Evolutionary conservation across 2,797 vertebrate genomes (phyloP).

Genomic region (Numenius phaeopus): DNA sequence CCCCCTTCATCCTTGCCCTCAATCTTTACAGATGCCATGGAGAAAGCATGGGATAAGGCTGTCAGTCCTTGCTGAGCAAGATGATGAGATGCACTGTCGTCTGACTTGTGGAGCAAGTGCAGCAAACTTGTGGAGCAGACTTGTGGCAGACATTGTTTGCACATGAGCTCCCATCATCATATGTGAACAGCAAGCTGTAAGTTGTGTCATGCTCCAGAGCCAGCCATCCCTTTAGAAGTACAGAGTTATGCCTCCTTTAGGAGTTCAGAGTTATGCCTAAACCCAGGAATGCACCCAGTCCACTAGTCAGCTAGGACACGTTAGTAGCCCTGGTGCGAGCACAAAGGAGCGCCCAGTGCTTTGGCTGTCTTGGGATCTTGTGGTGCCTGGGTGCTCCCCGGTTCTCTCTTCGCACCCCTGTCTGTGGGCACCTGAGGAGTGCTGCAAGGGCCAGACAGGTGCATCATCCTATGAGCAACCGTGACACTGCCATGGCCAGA

Average conservation of each 20-base stretch:
- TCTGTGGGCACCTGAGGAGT: background rate
- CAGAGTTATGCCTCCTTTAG: background rate
- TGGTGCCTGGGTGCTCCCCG: background rate
- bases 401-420: background rate
- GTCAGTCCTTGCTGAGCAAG: background rate
- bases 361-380: background rate
- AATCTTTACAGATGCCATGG: background rate
- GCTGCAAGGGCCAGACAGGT: background rate
- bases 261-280: background rate
- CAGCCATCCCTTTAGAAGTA: background rate
- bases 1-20: background rate
- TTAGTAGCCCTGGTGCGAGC: background rate
- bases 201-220: background rate
- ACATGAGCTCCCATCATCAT: fast-evolving
- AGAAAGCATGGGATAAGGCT: background rate
- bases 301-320: background rate
- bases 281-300: background rate
- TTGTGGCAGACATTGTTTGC: background rate
- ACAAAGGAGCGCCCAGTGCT: background rate
- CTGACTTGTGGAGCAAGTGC: background rate
- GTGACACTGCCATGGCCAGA: background rate
- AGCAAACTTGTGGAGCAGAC: background rate
- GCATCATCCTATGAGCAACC: fast-evolving
- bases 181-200: background rate
- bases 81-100: background rate